Evolutionary conservation across 1,140 invertebrate species (phyloP).

Genomic region (Lordiphosa mommai): DNA sequence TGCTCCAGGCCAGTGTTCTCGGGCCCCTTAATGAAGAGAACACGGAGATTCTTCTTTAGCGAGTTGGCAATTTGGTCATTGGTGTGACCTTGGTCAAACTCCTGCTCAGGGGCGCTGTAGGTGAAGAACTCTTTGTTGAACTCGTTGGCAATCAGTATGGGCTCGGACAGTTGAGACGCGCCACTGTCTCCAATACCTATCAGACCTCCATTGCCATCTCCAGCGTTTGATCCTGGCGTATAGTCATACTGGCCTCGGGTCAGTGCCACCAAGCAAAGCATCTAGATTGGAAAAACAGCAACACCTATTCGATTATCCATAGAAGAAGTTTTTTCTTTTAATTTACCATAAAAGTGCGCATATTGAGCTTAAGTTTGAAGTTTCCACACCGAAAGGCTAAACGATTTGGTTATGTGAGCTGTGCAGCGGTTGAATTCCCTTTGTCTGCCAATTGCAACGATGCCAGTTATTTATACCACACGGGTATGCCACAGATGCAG

Average conservation of each 20-base stretch:
- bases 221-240: constrained; percentile 26
- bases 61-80: constrained; percentile 64
- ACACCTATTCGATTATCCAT: background rate
- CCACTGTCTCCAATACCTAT: constrained; percentile 30
- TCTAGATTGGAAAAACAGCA: constrained; percentile 8
- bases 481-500: constrained; percentile 5
- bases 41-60: constrained; percentile 89
- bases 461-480: constrained; percentile 44
- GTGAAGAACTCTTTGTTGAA: constrained; percentile 68
- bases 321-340: background rate
- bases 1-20: constrained; percentile 81
- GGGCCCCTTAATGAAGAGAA: constrained; percentile 92
- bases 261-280: constrained; percentile 51
- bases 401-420: constrained; percentile 26
- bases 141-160: constrained; percentile 42
- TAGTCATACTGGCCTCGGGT: constrained; percentile 59
- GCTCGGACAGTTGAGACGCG: no score
- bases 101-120: constrained; percentile 62
- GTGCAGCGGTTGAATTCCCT: constrained; percentile 43
- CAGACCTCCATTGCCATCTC: constrained; percentile 29
- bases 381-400: constrained; percentile 24
- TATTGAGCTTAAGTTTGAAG: constrained; percentile 35
- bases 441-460: constrained; percentile 39
- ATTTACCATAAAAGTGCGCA: constrained; percentile 66
- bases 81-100: constrained; percentile 43